Percentiles rank a stretch among this genome's conserved stretches.
phyloP scores from a whole-genome alignment of 2,888 invertebrate species.

The Macropis europaea region DNA sequence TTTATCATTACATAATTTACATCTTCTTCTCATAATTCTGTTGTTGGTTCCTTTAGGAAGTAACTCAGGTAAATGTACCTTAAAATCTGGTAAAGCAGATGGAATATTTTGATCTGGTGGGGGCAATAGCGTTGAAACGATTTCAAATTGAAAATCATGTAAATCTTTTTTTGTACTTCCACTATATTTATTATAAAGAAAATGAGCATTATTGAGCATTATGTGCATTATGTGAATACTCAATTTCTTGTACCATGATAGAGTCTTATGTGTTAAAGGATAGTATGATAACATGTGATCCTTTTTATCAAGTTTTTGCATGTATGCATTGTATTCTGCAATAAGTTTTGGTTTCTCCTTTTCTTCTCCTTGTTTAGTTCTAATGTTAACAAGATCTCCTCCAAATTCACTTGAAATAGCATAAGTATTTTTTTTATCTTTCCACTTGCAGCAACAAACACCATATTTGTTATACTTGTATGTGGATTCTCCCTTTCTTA shows the following conservation, averaged over 20 bases:
- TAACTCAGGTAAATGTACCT: constrained; percentile 4
- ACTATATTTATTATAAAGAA: constrained; percentile 4
- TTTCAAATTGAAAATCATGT: constrained; percentile 4
- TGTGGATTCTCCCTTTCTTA: not conserved
- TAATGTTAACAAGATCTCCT: not conserved
- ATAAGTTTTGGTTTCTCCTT: not conserved
- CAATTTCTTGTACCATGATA: not conserved
- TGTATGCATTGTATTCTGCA: not conserved
- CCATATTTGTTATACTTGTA: not conserved
- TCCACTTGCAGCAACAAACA: constrained; percentile 9
- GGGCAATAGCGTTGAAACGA: not conserved
- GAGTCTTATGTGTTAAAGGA: not conserved
- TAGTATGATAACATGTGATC: constrained; percentile 1
- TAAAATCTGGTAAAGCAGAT: not conserved
- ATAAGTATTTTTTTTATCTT: not conserved
- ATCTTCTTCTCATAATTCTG: constrained; percentile 7
- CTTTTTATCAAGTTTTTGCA: not conserved
- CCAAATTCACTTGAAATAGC: not conserved
- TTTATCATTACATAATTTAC: constrained; percentile 5
- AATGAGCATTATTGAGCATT: not conserved
- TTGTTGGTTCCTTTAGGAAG: not conserved
- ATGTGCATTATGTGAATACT: constrained; percentile 5
- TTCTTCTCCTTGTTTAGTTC: not conserved
- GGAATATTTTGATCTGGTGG: not conserved
- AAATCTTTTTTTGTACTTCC: not conserved